Percentiles rank a stretch among this genome's conserved stretches.
phyloP scores from a whole-genome alignment of 2,797 vertebrate species.

The Sciaenops ocellatus region DNA sequence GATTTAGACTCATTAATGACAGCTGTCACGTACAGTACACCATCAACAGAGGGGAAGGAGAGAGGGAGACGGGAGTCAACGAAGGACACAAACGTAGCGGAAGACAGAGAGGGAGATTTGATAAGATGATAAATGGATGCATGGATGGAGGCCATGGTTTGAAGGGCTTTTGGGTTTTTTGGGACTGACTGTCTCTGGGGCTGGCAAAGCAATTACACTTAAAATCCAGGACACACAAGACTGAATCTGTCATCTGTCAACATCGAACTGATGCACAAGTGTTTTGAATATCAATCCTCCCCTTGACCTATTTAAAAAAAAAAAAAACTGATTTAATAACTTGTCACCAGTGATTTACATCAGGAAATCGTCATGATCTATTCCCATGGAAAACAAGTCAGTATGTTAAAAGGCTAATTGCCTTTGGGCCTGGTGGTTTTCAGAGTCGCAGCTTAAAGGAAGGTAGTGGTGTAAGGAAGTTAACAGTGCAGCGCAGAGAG shows the following conservation, averaged over 20 bases:
- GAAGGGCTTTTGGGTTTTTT: conserved; percentile 3
- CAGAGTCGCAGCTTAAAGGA: conserved; percentile 39
- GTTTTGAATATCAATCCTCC: conserved; percentile 22
- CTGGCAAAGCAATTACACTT: conserved; percentile 46
- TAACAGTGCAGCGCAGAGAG: conserved; percentile 48
- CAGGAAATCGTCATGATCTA: conserved; percentile 53
- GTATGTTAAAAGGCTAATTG: conserved; percentile 66
- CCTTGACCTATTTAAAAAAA: not conserved
- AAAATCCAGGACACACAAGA: conserved; percentile 11
- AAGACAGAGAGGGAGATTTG: conserved; percentile 14
- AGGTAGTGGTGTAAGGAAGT: conserved; percentile 48
- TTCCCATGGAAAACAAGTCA: conserved; percentile 57
- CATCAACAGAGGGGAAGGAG: conserved; percentile 18
- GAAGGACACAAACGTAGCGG: conserved; percentile 10
- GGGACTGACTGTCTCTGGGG: conserved; percentile 1
- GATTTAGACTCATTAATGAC: conserved; percentile 76
- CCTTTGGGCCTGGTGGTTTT: conserved; percentile 63
- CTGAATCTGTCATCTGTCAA: conserved; percentile 34
- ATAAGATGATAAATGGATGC: conserved; percentile 20
- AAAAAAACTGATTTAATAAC: conserved; percentile 28
- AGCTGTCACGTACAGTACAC: conserved; percentile 65
- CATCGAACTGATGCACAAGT: conserved; percentile 14
- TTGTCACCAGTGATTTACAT: conserved; percentile 49
- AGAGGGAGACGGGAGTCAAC: conserved; percentile 14
- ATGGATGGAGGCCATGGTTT: conserved; percentile 10